Evolutionary conservation across 2,797 vertebrate species (phyloP).

Genomic region (Brachymystax lenok): DNA sequence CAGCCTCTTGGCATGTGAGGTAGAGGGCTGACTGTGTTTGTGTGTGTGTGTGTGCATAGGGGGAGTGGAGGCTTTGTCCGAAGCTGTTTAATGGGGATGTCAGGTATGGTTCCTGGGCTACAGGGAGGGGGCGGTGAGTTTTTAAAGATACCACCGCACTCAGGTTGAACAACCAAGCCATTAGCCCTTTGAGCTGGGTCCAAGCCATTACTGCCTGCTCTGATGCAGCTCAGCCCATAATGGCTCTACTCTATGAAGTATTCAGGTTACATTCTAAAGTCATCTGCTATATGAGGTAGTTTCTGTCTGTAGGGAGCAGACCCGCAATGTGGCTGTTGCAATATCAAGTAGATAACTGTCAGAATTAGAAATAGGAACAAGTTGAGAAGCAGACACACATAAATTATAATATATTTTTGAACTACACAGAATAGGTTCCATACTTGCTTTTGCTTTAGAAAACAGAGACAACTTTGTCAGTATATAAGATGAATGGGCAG

Average conservation of each 20-base stretch:
- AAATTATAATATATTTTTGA: constrained; percentile 2
- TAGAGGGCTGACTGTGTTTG: background rate
- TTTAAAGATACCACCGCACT: constrained; percentile 23
- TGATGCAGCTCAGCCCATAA: constrained; percentile 2
- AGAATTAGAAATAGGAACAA: background rate
- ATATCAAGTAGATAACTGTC: constrained; percentile 1
- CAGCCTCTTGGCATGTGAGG: constrained; percentile 11
- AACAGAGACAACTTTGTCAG: background rate
- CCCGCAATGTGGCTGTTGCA: background rate
- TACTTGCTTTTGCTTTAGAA: background rate
- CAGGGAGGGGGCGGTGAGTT: constrained; percentile 8
- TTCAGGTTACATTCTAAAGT: constrained; percentile 7
- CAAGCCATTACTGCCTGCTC: constrained; percentile 15
- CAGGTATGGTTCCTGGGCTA: constrained; percentile 26
- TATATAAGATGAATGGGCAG: background rate
- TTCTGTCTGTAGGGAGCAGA: background rate
- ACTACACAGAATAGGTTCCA: background rate
- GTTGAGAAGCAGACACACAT: constrained; percentile 1
- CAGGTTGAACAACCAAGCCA: constrained; percentile 30
- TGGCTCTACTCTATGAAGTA: constrained; percentile 2
- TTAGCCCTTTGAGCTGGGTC: constrained; percentile 33
- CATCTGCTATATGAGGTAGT: background rate
- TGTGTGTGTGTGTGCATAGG: constrained; percentile 18
- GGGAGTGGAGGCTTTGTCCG: constrained; percentile 23
- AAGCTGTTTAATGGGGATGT: constrained; percentile 40